These are phyloP conservation scores for Bovichtus variegatus DNA, from an alignment of 2,797 vertebrate genomes.

Conservation along the genomic window DNA sequence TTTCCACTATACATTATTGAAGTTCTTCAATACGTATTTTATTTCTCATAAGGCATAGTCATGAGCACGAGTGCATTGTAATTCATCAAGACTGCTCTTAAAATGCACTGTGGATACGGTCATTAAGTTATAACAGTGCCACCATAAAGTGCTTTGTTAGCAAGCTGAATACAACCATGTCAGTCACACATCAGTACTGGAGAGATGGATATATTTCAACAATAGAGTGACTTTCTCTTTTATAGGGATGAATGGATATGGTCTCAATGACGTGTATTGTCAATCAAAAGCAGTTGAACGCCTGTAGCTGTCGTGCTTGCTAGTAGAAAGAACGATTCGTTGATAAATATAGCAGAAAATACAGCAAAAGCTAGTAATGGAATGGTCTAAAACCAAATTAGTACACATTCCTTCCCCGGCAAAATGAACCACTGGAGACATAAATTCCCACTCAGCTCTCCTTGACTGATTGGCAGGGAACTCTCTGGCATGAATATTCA, in stretches of 20 bases:
- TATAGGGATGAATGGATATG: conserved; percentile 15
- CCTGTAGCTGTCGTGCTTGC: neutral
- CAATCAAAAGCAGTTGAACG: conserved; percentile 3
- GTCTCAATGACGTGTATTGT: conserved; percentile 1
- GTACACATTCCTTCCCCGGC: conserved; percentile 35
- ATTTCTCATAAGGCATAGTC: conserved; percentile 14
- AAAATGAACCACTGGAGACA: conserved; percentile 46
- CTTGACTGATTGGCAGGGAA: conserved; percentile 78
- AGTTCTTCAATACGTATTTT: neutral
- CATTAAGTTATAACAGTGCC: conserved; percentile 37
- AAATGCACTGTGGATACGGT: conserved; percentile 18
- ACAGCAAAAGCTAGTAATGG: conserved; percentile 10
- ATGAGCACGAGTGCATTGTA: conserved; percentile 11
- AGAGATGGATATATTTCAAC: conserved; percentile 27
- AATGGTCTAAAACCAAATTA: conserved; percentile 23
- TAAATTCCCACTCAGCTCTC: conserved; percentile 56
- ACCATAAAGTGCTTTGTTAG: conserved; percentile 47
- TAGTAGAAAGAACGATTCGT: conserved; percentile 1
- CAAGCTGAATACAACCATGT: conserved; percentile 34
- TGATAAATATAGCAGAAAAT: conserved; percentile 28
- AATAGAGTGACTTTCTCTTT: conserved; percentile 39
- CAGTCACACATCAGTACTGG: conserved; percentile 40
- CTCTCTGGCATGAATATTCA: conserved; percentile 84
- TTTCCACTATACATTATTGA: neutral
- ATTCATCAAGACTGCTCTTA: conserved; percentile 15